phyloP scores from a whole-genome alignment of 2,113 vertebrate species.

The Mus spicilegus region DNA sequence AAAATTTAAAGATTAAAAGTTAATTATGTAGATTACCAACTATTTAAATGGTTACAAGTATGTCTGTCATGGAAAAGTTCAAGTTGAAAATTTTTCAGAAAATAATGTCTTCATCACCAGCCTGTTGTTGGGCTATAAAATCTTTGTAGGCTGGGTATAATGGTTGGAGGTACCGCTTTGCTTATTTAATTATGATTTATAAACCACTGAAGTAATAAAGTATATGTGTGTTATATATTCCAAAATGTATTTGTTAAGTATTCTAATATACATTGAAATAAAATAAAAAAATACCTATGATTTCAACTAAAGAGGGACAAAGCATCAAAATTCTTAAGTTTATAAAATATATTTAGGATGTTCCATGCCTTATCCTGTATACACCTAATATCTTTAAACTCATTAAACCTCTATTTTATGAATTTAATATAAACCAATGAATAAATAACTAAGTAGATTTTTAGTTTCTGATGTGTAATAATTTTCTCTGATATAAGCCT shows the following conservation, averaged over 20 bases:
- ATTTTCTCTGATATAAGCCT: neutral
- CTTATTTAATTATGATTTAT: neutral
- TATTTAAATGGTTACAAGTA: neutral
- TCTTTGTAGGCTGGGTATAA: neutral
- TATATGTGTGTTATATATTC: neutral
- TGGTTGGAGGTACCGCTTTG: neutral
- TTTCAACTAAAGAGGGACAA: neutral
- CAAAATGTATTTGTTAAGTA: neutral
- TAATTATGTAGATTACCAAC: neutral
- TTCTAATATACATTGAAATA: neutral
- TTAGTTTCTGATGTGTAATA: neutral
- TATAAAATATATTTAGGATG: neutral
- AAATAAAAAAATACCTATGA: neutral
- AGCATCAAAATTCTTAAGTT: neutral
- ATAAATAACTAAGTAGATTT: neutral
- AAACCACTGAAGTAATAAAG: neutral
- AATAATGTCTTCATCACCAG: neutral
- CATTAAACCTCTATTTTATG: neutral
- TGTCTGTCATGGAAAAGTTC: neutral
- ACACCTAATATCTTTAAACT: neutral
- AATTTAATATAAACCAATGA: neutral
- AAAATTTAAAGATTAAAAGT: neutral
- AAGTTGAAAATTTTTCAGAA: conserved; percentile 29
- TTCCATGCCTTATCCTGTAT: neutral
- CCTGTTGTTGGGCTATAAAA: neutral